Conservation (phyloP, 2,797 vertebrate species). For the Anabacerthia variegaticeps region DNA sequence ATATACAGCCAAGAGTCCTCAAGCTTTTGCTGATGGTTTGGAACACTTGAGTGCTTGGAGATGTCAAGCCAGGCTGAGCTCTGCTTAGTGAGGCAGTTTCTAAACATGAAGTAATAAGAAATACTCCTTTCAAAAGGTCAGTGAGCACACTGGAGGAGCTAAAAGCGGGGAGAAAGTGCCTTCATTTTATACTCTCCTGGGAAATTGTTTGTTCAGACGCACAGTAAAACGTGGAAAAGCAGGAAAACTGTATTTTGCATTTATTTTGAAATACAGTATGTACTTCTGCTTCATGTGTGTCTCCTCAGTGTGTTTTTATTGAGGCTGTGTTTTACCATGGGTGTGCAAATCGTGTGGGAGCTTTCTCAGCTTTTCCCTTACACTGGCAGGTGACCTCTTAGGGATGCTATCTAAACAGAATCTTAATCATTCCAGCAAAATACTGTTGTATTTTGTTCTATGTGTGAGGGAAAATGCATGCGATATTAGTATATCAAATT, state of each 20-base stretch:
- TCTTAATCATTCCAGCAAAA: neutral
- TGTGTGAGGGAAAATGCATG: neutral
- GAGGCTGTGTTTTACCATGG: neutral
- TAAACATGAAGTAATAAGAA: neutral
- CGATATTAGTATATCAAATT: neutral
- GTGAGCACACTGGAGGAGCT: neutral
- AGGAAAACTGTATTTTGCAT: neutral
- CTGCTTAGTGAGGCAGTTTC: neutral
- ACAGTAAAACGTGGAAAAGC: neutral
- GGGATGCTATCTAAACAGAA: neutral
- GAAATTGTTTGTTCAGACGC: neutral
- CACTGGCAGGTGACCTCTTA: neutral
- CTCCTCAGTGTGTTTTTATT: neutral
- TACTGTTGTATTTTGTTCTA: no score
- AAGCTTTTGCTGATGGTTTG: neutral
- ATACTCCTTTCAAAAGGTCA: neutral
- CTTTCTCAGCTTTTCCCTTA: neutral
- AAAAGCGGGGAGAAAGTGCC: neutral
- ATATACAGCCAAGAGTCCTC: neutral
- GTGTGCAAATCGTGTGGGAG: neutral
- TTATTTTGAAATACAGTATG: neutral
- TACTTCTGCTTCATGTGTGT: neutral
- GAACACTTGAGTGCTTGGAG: neutral
- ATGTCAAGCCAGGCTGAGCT: neutral
- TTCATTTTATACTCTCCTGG: neutral